Evolutionary conservation across 2,888 invertebrate genomes (phyloP).

Genomic region (Chouioia cunea): DNA sequence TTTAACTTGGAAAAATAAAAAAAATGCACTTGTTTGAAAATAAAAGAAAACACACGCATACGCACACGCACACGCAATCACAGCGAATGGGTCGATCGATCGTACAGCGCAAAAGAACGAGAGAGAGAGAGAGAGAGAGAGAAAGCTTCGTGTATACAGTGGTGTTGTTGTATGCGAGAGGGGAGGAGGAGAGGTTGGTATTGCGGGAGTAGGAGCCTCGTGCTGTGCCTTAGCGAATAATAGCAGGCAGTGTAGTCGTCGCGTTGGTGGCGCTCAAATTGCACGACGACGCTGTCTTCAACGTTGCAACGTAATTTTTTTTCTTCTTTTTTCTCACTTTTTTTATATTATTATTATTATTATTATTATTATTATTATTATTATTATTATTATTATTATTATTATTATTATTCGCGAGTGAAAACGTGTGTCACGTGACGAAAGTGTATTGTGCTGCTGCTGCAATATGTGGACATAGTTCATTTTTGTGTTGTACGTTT

Average conservation of each 20-base stretch:
- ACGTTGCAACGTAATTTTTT: background rate
- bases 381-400: too few species aligned
- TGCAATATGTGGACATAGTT: background rate
- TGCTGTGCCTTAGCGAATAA: conserved; percentile 11
- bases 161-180: background rate
- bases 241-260: too few species aligned
- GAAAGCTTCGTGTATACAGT: conserved; percentile 5
- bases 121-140: conserved; percentile 32
- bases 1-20: too few species aligned
- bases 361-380: too few species aligned
- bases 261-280: background rate
- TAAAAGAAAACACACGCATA: background rate
- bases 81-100: background rate
- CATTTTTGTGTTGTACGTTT: background rate
- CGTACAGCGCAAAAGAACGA: background rate
- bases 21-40: too few species aligned
- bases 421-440: background rate
- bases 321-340: too few species aligned
- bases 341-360: too few species aligned
- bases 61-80: too few species aligned
- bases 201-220: conserved; percentile 2
- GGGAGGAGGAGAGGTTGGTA: too few species aligned
- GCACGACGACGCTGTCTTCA: background rate
- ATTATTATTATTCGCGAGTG: background rate
- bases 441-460: background rate